Evolutionary conservation across 2,797 vertebrate genomes (phyloP).

Genomic region (Urophycis tenuis): DNA sequence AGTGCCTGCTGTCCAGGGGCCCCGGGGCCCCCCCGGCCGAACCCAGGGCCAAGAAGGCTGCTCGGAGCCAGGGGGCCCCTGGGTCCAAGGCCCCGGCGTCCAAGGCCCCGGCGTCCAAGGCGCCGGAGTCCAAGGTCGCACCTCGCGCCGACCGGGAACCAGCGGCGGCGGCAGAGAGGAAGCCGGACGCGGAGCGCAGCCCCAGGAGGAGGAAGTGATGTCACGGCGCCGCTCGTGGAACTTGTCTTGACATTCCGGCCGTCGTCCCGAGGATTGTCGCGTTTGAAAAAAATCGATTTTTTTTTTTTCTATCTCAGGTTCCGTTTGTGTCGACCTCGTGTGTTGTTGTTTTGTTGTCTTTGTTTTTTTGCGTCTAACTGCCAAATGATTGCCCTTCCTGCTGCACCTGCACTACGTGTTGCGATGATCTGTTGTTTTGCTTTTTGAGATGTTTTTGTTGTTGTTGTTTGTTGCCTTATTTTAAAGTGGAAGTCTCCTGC

Average conservation of each 20-base stretch:
- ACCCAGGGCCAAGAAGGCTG: conserved; percentile 29
- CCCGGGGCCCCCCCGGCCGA: conserved; percentile 14
- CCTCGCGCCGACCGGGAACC: too few species aligned
- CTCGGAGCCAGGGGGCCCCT: conserved; percentile 9
- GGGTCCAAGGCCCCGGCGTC: conserved; percentile 22
- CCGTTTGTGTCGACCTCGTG: background rate
- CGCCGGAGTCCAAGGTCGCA: too few species aligned
- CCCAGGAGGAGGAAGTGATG: conserved; percentile 45
- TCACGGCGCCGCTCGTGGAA: background rate
- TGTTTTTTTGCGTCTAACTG: background rate
- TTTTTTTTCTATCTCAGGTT: conserved; percentile 3
- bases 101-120: conserved; percentile 10
- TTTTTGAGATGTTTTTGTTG: background rate
- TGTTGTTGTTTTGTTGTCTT: background rate
- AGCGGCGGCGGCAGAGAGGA: conserved; percentile 22
- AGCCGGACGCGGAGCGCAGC: conserved; percentile 44
- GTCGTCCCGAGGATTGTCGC: background rate
- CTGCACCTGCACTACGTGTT: background rate
- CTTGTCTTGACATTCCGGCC: background rate
- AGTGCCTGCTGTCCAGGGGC: conserved; percentile 35
- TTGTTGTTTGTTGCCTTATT: background rate
- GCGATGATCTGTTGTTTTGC: background rate
- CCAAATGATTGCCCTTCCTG: background rate
- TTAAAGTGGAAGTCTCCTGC: background rate
- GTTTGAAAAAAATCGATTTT: background rate